Evolutionary conservation across 2,888 invertebrate species (phyloP).

Genomic region (Escarpia spicata): DNA sequence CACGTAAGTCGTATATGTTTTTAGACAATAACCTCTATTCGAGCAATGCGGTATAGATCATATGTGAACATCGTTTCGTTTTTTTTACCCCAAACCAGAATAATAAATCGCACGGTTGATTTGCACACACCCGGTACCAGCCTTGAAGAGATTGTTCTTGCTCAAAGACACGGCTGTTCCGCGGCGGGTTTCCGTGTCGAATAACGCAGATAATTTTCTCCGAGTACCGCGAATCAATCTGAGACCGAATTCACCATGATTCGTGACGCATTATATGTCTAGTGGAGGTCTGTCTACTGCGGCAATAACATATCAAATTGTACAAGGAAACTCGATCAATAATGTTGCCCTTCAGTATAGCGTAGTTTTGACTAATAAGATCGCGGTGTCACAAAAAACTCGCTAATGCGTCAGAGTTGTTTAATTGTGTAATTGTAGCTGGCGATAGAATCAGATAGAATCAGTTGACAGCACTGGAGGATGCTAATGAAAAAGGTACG

Average conservation of each 20-base stretch:
- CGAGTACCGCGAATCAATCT: not conserved
- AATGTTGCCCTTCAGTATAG: not conserved
- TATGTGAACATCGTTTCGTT: not conserved
- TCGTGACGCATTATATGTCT: not conserved
- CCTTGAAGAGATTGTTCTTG: not conserved
- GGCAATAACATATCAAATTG: not conserved
- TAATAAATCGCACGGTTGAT: not conserved
- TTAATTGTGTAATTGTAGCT: slow-evolving; percentile 1
- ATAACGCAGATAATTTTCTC: not conserved
- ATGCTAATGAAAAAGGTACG: not conserved
- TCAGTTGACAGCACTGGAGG: not conserved
- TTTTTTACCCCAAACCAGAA: not conserved
- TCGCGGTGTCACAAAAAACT: not conserved
- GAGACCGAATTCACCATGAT: not conserved
- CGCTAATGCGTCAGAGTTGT: not conserved
- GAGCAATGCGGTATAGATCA: not conserved
- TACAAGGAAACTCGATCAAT: not conserved
- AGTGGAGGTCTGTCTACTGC: not conserved
- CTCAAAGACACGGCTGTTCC: not conserved
- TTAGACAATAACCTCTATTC: not conserved
- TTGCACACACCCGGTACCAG: not conserved
- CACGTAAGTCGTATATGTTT: not conserved
- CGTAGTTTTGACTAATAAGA: not conserved
- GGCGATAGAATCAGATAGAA: not conserved
- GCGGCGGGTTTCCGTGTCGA: not conserved